Evolutionary conservation across 2,888 invertebrate genomes (phyloP).

Genomic region (Aradus depressus): DNA sequence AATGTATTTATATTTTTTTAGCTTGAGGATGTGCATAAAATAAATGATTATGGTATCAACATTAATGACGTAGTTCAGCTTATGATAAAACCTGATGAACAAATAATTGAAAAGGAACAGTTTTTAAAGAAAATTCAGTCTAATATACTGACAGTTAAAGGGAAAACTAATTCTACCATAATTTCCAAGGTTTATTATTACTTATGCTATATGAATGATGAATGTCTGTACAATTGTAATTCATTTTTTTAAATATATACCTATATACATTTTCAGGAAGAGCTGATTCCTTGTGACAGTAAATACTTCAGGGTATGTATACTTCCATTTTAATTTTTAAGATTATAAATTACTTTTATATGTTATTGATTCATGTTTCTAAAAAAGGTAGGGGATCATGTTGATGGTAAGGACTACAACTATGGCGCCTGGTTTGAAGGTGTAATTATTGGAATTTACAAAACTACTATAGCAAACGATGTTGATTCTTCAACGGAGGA

Average conservation of each 20-base stretch:
- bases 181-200: background rate
- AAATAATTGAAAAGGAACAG: background rate
- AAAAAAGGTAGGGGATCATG: constrained; percentile 32
- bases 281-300: too few species aligned
- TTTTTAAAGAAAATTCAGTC: background rate
- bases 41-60: constrained; percentile 66
- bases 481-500: constrained; percentile 25
- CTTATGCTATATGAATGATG: background rate
- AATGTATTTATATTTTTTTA: constrained; percentile 36
- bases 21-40: constrained; percentile 58
- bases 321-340: too few species aligned
- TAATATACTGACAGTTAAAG: background rate
- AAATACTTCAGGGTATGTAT: too few species aligned
- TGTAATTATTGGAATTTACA: constrained; percentile 26
- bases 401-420: constrained; percentile 37
- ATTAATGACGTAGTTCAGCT: constrained; percentile 65
- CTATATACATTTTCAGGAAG: background rate
- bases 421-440: constrained; percentile 35
- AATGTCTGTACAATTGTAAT: background rate
- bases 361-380: constrained; percentile 2
- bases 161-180: background rate
- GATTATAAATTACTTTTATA: background rate
- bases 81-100: constrained; percentile 39
- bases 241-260: background rate
- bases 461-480: constrained; percentile 20